Base-by-base conservation (phyloP, 2,888 invertebrate genomes). In the Tachina grossa region DNA sequence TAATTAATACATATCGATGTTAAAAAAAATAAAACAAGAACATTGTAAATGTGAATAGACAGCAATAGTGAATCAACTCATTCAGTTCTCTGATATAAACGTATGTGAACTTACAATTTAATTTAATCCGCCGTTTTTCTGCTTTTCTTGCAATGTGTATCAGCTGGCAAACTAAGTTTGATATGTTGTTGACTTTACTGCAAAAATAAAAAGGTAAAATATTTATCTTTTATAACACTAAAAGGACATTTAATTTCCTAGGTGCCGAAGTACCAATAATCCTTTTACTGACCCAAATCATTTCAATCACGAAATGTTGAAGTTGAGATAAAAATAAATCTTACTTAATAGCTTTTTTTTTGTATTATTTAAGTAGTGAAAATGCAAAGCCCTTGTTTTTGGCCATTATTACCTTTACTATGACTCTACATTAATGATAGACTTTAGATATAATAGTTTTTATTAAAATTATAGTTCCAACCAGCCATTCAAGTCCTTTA, bases 191-290 rank as follows among this genome's bases (percentile, higher is more conserved):
- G 10, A 22, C 39, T 77, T 59, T 19, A 9, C 19, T 10, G 41
- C n/a, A 41, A 75, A 41, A n/a, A 49, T 13, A 39, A 59, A 31
- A 16, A 57, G 19, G 19, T 14, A 49, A 68, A 57, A 47, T 61
- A 11, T 63, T 55, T 55, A 51, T 78, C 69, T 76, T 81, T 49
- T 5, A 31, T 68, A 22, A 16, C 57, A 65, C 22, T 65, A 14
- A 53, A 61, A 39, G 59, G 75, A 80, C 79, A 65, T 65, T 84
- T 75, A 79, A 79, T 84, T 84, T 84, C 75, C 75, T 65, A 31
- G 13, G 16, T 71, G 1, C 43, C 11, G 3, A 55, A 78, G 47
- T 43, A 69, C 16, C 0, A 57, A 79, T 74, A 83, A 78, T 31
- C 39, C 49, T 55, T 71, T 31, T 61, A 8, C 19, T 74, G 72